Evolutionary conservation across 2,797 vertebrate genomes (phyloP), one percentile per base, ranked within the genome.

Genomic region (Thripadectes ignobilis): DNA sequence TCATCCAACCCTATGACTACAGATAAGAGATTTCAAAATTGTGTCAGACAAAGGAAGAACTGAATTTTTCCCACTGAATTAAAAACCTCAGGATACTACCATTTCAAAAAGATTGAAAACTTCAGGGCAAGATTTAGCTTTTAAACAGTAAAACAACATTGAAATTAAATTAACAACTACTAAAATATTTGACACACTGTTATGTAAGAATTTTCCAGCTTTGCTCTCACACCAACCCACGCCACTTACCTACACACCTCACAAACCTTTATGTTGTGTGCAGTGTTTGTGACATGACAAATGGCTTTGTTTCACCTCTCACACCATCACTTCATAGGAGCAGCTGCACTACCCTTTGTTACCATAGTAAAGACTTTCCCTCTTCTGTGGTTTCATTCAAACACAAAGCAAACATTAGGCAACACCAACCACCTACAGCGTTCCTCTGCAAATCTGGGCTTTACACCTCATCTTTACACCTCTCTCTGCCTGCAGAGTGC

Each of bases 131-230:
- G 57, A 34, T 68, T 36, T 29, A 72, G 20, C 32, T 88, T 85
- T 66, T 30, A 80, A 88, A 74, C 12, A 10, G 49, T 30, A 78
- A 77, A 92, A 38, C 0, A 0, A 8, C 38, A 20, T 75, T 85
- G 45, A 45, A 88, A 77, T 92, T 89, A 84, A 62, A 61, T 81
- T 85, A 93, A 30, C 32, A 49, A 6, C 30, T 45, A 88, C 85
- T 32, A 90, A 93, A 93, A 88, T 75, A 88, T 55, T 87, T 52
- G 85, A 69, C 66, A 59, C 36, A 45, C 7, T 80, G 34, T 92
- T 88, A 88, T 43, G 46, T 79, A 94, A 94, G 79, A 38, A 85
- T 73, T 81, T 93, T 66, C 73, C 80, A 71, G 65, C 57, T 81
- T 72, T 74, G 58, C 52, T 88, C 32, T 84, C 10, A 2, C 77